A percentile compares a stretch with the other conserved stretches of the same genome.
These are phyloP conservation scores for Cervus canadensis DNA, from an alignment of 2,113 vertebrate species.

Conservation along the genomic window DNA sequence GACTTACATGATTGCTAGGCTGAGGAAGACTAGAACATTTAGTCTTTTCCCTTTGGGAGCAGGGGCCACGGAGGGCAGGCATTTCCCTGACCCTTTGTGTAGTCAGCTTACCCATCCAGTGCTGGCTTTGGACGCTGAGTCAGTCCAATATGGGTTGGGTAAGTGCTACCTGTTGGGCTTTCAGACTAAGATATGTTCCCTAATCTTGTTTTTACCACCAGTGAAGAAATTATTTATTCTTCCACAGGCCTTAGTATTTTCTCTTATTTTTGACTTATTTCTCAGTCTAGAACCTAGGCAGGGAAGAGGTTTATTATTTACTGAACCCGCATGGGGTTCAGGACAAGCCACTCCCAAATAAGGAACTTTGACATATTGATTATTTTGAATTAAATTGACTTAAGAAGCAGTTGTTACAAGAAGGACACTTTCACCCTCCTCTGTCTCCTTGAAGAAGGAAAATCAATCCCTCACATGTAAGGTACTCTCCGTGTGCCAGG, in stretches of 20 bases:
- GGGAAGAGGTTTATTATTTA: not conserved
- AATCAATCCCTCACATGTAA: not conserved
- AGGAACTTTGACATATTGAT: not conserved
- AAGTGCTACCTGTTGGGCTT: not conserved
- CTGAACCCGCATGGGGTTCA: not conserved
- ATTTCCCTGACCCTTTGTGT: too few species aligned
- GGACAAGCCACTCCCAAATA: not conserved
- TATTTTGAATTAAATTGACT: not conserved
- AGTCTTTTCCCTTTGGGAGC: not conserved
- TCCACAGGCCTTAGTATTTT: not conserved
- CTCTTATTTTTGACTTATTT: not conserved
- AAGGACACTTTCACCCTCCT: not conserved
- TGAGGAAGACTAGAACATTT: not conserved
- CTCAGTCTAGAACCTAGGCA: not conserved
- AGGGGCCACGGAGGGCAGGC: accelerated
- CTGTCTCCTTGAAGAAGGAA: not conserved
- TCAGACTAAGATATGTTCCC: not conserved
- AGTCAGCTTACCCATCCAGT: not conserved
- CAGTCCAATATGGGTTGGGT: accelerated
- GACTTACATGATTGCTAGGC: not conserved
- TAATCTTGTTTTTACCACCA: not conserved
- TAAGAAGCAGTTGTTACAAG: not conserved
- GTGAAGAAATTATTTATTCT: not conserved
- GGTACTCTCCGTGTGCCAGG: not conserved
- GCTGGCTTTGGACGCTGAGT: accelerated